Conservation (phyloP, 2,888 invertebrate species). For the Cerceris rybyensis region DNA sequence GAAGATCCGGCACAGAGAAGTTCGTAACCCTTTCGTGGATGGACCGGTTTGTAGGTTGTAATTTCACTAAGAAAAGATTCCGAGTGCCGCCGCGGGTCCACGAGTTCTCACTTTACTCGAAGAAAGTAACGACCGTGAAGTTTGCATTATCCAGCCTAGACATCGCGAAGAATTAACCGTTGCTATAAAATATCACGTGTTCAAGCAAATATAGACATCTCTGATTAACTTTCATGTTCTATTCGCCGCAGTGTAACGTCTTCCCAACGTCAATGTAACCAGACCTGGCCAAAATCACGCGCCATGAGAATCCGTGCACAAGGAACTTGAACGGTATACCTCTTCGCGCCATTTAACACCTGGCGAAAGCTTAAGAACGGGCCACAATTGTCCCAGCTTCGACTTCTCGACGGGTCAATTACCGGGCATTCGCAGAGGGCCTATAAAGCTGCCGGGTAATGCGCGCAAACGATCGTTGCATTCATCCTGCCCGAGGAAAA, state of each 20-base stretch:
- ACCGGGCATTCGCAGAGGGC: conserved; percentile 5
- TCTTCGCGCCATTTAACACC: no score
- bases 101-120: conserved; percentile 33
- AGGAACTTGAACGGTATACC: no score
- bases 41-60: conserved; percentile 46
- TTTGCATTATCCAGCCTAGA: neutral
- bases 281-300: no score
- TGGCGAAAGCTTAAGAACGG: no score
- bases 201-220: no score
- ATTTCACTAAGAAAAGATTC: conserved; percentile 46
- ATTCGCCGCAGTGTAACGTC: no score
- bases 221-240: no score
- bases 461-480: conserved; percentile 24
- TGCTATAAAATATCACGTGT: neutral
- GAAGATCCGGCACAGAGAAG: conserved; percentile 9
- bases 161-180: neutral
- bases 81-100: conserved; percentile 9
- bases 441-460: neutral
- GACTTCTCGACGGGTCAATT: conserved; percentile 15
- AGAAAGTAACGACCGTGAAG: conserved; percentile 7
- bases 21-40: conserved; percentile 51
- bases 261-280: no score
- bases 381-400: neutral
- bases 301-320: no score
- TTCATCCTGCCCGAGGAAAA: conserved; percentile 33